Evolutionary conservation across 1,140 invertebrate species (phyloP), one percentile per base, ranked within the genome.

Genomic region (Drosophila leontia): DNA sequence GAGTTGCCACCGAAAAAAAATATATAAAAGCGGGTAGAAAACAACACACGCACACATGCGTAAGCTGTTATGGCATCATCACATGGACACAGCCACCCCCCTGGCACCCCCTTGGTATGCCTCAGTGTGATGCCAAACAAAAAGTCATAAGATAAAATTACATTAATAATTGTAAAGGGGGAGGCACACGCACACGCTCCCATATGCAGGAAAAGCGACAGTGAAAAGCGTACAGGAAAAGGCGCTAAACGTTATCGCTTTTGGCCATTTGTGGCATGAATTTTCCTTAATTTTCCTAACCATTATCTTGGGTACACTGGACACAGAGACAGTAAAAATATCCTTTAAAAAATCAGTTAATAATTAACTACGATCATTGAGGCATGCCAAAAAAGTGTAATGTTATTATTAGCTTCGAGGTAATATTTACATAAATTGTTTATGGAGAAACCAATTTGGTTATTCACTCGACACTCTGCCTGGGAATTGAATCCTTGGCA

Each of bases 141-240:
- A 87, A 87, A 87, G 83, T 88, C 80, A 87, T 74, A 55, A 88
- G 84, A 88, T 88, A 87, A 87, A 87, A 87, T 87, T 80, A 83
- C 80, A 87, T 88, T 88, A 88, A 87, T 88, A 88, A 88, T 65
- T 77, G 80, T 59, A 65, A 42, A 47, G 7, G 39, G 55, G 29
- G 60, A 15, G 37, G 7, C 59, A 56, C 23, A 34, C 39, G 37
- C n/a, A 41, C 26, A n/a, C 47, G 3, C 17, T 37, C 32, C 23
- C 42, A 62, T 29, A 19, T 39, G 47, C 12, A 62, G 13, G 53
- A 65, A 59, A 11, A 45, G 41, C 23, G 39, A 13, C 23, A 42
- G 42, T 29, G 6, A 47, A 50, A 47, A 76, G 45, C n/a, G 34
- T 60, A 57, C 59, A 79, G 58, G 47, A 75, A 56, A 59, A 55